These are phyloP conservation scores for Trematomus bernacchii DNA, from an alignment of 2,797 vertebrate species.

Conservation along the genomic window DNA sequence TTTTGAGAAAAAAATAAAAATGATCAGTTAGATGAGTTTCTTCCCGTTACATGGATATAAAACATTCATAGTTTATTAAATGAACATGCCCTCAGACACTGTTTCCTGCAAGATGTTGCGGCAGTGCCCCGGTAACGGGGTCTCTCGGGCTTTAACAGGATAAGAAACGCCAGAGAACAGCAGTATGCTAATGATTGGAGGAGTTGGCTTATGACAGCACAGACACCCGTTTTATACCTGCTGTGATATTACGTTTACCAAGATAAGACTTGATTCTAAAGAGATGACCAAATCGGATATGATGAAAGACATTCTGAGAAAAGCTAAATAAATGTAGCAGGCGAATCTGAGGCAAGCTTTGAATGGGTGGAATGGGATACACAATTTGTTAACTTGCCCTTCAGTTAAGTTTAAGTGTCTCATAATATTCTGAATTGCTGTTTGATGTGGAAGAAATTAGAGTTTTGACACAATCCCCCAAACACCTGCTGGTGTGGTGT, in stretches of 20 bases:
- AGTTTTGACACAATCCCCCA: not conserved
- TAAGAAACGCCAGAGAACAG: slow-evolving; percentile 2
- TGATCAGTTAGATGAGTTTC: too few species aligned
- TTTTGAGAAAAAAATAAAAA: too few species aligned
- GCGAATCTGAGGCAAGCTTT: not conserved
- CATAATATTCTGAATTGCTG: too few species aligned
- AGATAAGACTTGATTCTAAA: not conserved
- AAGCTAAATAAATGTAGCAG: not conserved
- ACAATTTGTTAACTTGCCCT: not conserved
- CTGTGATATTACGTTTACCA: not conserved
- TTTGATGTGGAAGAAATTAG: not conserved
- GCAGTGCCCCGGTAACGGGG: too few species aligned
- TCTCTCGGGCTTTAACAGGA: too few species aligned
- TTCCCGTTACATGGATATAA: too few species aligned
- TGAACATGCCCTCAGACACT: too few species aligned
- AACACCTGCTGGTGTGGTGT: not conserved
- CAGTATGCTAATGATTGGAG: not conserved
- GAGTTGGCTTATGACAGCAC: slow-evolving; percentile 1
- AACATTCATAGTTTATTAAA: too few species aligned
- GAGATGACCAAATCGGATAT: not conserved
- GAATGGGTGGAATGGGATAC: not conserved
- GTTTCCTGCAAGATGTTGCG: too few species aligned
- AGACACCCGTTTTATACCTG: slow-evolving; percentile 17
- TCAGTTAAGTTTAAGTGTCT: too few species aligned
- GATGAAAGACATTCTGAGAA: not conserved